Conservation (phyloP, 2,797 vertebrate genomes). For the Microctenopoma lineatum region DNA sequence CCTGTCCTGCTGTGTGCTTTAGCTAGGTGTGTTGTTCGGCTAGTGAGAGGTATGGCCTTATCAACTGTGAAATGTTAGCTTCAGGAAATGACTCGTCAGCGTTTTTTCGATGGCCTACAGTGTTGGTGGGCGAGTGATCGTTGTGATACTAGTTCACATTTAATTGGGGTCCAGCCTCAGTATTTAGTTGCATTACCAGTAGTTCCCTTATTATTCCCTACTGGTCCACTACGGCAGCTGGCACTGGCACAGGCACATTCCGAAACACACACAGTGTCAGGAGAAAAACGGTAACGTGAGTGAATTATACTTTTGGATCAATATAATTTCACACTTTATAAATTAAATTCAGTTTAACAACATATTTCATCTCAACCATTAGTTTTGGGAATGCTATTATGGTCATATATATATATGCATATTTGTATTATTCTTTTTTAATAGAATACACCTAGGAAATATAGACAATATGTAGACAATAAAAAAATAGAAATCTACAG, state of each 20-base stretch:
- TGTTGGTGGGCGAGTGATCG: constrained; percentile 5
- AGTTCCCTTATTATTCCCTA: background rate
- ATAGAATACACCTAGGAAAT: no score
- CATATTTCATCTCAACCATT: no score
- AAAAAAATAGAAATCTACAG: no score
- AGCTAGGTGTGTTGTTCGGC: constrained; percentile 48
- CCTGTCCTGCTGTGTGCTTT: constrained; percentile 52
- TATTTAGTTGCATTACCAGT: constrained; percentile 27
- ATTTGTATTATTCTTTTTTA: no score
- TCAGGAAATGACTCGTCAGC: constrained; percentile 47
- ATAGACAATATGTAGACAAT: no score
- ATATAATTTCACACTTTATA: background rate
- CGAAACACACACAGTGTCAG: constrained; percentile 4
- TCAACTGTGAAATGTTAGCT: constrained; percentile 52
- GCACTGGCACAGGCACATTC: constrained; percentile 44
- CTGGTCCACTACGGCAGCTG: constrained; percentile 54
- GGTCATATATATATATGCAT: no score
- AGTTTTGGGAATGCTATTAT: no score
- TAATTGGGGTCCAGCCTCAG: constrained; percentile 17
- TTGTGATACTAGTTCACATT: constrained; percentile 6
- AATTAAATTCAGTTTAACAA: background rate
- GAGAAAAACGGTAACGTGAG: background rate
- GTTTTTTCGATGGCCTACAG: constrained; percentile 3
- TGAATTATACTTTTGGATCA: background rate
- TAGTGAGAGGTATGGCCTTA: constrained; percentile 42